phyloP scores from a whole-genome alignment of 2,888 invertebrate species.

The Tenthredo livida region DNA sequence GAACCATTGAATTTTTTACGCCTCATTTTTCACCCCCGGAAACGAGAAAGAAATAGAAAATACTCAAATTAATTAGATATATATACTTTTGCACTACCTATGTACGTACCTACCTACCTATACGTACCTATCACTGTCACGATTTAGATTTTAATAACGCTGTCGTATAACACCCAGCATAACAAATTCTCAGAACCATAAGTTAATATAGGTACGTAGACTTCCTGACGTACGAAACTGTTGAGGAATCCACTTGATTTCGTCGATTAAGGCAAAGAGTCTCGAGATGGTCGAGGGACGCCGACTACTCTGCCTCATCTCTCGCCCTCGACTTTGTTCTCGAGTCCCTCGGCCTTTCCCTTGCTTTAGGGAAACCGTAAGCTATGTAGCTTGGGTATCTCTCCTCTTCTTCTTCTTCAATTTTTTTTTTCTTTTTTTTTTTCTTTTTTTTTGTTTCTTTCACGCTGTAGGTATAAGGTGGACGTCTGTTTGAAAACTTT shows the following conservation, averaged over 20 bases:
- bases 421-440: too few species aligned
- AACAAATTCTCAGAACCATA: not conserved
- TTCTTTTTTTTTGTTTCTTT: too few species aligned
- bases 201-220: not conserved
- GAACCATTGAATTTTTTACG: not conserved
- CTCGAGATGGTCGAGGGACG: constrained; percentile 28
- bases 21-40: not conserved
- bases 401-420: too few species aligned
- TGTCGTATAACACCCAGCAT: not conserved
- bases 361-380: not conserved
- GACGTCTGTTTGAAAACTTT: constrained; percentile 23
- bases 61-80: not conserved
- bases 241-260: constrained; percentile 39
- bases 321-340: constrained; percentile 24
- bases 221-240: not conserved
- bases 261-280: constrained; percentile 44
- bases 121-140: too few species aligned
- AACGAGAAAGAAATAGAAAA: not conserved
- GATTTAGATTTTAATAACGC: not conserved
- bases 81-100: too few species aligned
- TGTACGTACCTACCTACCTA: too few species aligned
- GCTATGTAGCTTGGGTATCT: not conserved
- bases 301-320: not conserved
- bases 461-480: not conserved
- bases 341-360: not conserved